Evolutionary conservation across 1,140 invertebrate genomes (phyloP), one percentile per base, ranked within the genome.

Genomic region (Sogatella furcifera): DNA sequence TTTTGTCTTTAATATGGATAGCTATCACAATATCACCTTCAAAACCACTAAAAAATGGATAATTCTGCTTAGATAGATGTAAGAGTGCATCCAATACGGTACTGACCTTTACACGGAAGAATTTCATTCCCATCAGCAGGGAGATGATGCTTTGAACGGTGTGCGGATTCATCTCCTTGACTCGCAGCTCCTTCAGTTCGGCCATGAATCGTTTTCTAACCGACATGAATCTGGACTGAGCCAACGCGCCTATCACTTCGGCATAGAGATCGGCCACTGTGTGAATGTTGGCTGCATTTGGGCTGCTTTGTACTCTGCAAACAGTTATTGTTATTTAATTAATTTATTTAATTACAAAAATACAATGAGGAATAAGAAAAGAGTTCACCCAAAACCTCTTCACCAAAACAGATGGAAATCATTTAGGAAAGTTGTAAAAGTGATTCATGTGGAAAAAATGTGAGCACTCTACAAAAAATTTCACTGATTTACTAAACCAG

Each of bases 61-160:
- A n/a, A n/a, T n/a, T n/a, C n/a, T n/a, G n/a, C n/a, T n/a, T n/a
- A n/a, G n/a, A n/a, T n/a, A n/a, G n/a, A n/a, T n/a, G n/a, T n/a
- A n/a, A n/a, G n/a, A n/a, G n/a, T n/a, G n/a, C n/a, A n/a, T n/a
- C 24, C 6, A 28, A 28, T 28, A 28, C 2, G 24, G 24, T 28
- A 6, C 24, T 28, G 24, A 88, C 85, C 77, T 92, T 92, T 6
- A 92, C 86, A 61, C 96, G 80, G 73, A 99, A 98, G 77, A 98
- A 99, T 78, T 99, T 99, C 92, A 99, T 98, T 58, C 97, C 96
- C 94, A 98, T 99, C 11, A 99, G 74, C 31, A 99, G 78, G 31
- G 92, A 95, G 64, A 98, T 98, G 61, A 99, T 97, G 70, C 90
- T 92, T 68, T 98, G 94, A 0, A 92, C 94, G 14, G 88, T 93